A percentile compares a stretch with the other conserved stretches of the same genome.
Evolutionary conservation across 2,797 vertebrate species (phyloP).

Genomic region (Pachyuromys duprasi): DNA sequence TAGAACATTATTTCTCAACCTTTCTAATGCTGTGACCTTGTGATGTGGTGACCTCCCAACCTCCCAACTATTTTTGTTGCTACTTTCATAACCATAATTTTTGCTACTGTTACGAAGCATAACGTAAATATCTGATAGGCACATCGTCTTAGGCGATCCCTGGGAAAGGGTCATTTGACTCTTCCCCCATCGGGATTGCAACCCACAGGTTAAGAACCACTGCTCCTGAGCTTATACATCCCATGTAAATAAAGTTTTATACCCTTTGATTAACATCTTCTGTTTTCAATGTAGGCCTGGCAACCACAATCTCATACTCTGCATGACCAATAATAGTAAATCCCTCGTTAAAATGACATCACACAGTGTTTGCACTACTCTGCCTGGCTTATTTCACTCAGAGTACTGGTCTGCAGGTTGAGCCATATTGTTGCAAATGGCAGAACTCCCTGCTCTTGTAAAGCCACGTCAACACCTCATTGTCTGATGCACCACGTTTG

Average conservation of each 20-base stretch:
- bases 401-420: background rate
- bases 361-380: background rate
- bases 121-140: background rate
- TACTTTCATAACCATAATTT: background rate
- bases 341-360: background rate
- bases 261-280: background rate
- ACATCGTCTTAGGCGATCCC: background rate
- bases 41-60: background rate
- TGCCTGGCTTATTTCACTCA: background rate
- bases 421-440: background rate
- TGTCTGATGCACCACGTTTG: background rate
- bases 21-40: too few relatives aligned
- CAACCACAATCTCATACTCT: background rate
- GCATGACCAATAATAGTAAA: background rate
- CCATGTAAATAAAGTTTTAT: background rate
- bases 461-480: background rate
- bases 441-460: background rate
- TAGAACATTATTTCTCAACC: background rate
- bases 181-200: background rate
- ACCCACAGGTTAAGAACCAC: background rate
- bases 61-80: background rate
- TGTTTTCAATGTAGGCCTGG: background rate
- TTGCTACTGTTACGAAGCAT: background rate
- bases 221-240: background rate
- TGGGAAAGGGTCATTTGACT: background rate